Evolutionary conservation across 2,797 vertebrate species (phyloP).

Genomic region (Jordanella pulchra): DNA sequence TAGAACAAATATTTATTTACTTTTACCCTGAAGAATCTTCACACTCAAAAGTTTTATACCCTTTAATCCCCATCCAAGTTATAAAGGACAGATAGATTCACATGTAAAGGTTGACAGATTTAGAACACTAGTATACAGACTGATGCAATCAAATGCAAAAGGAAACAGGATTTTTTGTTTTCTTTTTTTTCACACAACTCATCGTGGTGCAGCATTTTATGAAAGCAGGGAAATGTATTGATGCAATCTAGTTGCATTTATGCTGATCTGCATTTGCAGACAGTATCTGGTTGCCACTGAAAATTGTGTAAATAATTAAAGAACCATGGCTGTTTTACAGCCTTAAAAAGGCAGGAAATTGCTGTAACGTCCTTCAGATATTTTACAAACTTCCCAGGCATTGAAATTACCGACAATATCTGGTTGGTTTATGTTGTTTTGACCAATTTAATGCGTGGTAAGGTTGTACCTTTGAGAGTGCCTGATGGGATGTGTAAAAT

Average conservation of each 20-base stretch:
- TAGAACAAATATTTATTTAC: not conserved
- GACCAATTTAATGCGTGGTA: conserved; percentile 30
- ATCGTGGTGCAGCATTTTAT: not conserved
- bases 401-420: conserved; percentile 17
- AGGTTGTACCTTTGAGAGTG: conserved; percentile 25
- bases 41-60: conserved; percentile 3
- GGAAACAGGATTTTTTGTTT: conserved; percentile 31
- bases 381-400: conserved; percentile 39
- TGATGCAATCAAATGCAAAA: conserved; percentile 73
- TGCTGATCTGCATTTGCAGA: conserved; percentile 26
- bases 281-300: conserved; percentile 31
- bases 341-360: conserved; percentile 23
- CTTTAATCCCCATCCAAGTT: conserved; percentile 30
- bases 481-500: conserved; percentile 62
- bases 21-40: conserved; percentile 1
- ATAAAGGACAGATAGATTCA: conserved; percentile 59
- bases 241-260: conserved; percentile 34
- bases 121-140: conserved; percentile 54
- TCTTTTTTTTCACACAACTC: conserved; percentile 10
- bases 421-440: conserved; percentile 31
- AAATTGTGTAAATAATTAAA: conserved; percentile 56
- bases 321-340: conserved; percentile 46
- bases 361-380: conserved; percentile 1
- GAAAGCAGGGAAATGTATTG: conserved; percentile 33
- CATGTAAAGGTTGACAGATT: conserved; percentile 67